Evolutionary conservation across 2,888 invertebrate species (phyloP).

Genomic region (Trachelus stipa): DNA sequence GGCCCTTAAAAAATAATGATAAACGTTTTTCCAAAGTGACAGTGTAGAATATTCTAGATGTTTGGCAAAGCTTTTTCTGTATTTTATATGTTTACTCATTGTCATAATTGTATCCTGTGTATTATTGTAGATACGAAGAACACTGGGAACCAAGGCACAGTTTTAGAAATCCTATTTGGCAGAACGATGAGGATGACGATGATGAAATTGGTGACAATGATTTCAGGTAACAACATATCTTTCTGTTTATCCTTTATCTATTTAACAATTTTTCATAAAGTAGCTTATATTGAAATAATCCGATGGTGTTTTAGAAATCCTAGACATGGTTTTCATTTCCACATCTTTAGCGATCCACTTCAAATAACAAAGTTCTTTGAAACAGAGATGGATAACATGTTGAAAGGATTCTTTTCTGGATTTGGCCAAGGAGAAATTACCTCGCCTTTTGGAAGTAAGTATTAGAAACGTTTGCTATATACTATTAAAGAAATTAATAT

Average conservation of each 20-base stretch:
- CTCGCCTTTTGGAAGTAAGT: constrained; percentile 25
- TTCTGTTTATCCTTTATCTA: background rate
- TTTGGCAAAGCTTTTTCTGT: background rate
- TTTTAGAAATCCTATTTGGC: constrained; percentile 62
- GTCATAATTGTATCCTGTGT: constrained; percentile 8
- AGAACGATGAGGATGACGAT: constrained; percentile 56
- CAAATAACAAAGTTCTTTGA: constrained; percentile 74
- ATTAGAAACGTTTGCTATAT: background rate
- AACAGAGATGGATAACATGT: constrained; percentile 71
- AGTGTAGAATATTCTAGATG: constrained; percentile 1
- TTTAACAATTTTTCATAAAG: background rate
- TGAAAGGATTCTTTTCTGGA: constrained; percentile 67
- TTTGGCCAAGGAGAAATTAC: constrained; percentile 30
- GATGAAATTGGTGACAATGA: constrained; percentile 45
- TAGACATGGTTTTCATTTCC: constrained; percentile 56
- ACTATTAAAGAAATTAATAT: background rate
- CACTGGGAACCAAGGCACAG: constrained; percentile 38
- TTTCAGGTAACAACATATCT: constrained; percentile 45
- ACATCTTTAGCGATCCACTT: constrained; percentile 72
- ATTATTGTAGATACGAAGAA: constrained; percentile 38
- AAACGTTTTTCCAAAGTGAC: background rate
- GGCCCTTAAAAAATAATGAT: background rate
- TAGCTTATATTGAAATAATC: background rate
- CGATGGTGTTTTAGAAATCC: background rate
- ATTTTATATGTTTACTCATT: background rate